Percentiles rank a stretch among this genome's conserved stretches.
These are phyloP conservation scores for Heterohyrax brucei DNA, from an alignment of 2,797 vertebrate genomes.

Conservation along the genomic window DNA sequence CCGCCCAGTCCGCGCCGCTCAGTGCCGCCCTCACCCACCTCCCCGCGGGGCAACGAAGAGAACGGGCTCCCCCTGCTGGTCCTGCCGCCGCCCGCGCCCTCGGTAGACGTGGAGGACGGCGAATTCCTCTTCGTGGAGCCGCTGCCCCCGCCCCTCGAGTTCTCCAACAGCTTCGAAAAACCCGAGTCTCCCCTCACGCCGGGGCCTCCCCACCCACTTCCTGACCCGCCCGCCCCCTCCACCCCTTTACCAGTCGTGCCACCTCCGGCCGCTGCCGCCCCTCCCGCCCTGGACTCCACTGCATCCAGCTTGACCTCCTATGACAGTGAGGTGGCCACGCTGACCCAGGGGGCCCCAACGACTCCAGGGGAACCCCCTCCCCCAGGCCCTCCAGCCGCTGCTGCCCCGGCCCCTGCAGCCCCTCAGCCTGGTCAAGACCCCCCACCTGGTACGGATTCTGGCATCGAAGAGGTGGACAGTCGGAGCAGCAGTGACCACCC, in stretches of 20 bases:
- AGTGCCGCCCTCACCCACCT: conserved; percentile 77
- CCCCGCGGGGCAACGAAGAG: conserved; percentile 85
- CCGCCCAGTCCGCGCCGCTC: conserved; percentile 82
- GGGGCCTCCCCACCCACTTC: conserved; percentile 84
- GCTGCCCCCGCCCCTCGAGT: conserved; percentile 95
- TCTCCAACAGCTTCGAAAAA: conserved; percentile 96
- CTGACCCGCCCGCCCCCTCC: conserved; percentile 88
- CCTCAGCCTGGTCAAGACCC: conserved; percentile 84
- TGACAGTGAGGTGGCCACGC: conserved; percentile 97
- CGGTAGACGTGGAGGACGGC: conserved; percentile 95
- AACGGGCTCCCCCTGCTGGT: conserved; percentile 93
- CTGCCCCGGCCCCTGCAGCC: conserved; percentile 82
- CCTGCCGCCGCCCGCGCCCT: conserved; percentile 96
- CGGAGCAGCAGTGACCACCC: conserved; percentile 97
- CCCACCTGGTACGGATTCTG: conserved; percentile 93
- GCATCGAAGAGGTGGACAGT: conserved; percentile 97
- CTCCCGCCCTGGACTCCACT: conserved; percentile 95
- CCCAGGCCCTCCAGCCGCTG: conserved; percentile 78
- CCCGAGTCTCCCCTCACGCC: conserved; percentile 88
- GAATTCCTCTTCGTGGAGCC: conserved; percentile 96
- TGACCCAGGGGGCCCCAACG: conserved; percentile 93
- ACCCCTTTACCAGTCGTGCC: conserved; percentile 88
- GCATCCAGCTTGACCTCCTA: conserved; percentile 97
- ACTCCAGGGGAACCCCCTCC: conserved; percentile 84
- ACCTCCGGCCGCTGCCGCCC: conserved; percentile 88